phyloP scores from a whole-genome alignment of 2,113 vertebrate genomes.

The Caloenas nicobarica region DNA sequence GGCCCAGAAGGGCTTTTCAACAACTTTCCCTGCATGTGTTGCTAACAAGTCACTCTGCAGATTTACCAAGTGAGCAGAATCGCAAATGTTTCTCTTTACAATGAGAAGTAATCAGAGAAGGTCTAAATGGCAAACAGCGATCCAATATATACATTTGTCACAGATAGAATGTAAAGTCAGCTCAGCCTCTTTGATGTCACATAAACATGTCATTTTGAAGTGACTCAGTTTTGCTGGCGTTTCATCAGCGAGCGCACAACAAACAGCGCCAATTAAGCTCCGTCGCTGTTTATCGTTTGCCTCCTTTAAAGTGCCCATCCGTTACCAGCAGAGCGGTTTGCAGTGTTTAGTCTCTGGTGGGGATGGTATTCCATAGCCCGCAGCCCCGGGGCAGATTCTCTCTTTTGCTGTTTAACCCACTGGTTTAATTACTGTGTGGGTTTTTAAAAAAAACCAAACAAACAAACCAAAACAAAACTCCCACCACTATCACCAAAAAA shows the following conservation, averaged over 20 bases:
- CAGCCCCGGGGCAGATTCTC: conserved; percentile 38
- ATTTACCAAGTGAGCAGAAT: conserved; percentile 67
- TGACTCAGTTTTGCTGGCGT: conserved; percentile 58
- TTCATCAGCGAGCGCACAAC: conserved; percentile 62
- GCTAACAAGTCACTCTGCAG: conserved; percentile 64
- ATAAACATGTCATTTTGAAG: conserved; percentile 74
- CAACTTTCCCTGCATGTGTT: conserved; percentile 64
- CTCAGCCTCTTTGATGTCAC: conserved; percentile 67
- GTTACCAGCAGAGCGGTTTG: conserved; percentile 49
- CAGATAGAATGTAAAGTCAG: conserved; percentile 69
- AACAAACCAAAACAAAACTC: background rate
- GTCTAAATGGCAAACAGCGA: conserved; percentile 63
- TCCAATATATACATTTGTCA: conserved; percentile 71
- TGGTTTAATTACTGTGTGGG: conserved; percentile 22
- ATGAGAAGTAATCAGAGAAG: conserved; percentile 65
- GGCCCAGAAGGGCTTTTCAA: conserved; percentile 64
- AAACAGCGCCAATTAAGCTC: conserved; percentile 39
- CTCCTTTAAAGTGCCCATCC: conserved; percentile 58
- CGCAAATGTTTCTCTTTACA: conserved; percentile 70
- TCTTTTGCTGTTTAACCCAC: conserved; percentile 6
- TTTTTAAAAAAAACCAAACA: background rate
- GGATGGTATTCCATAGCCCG: conserved; percentile 42
- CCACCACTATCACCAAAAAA: background rate
- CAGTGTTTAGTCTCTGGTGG: conserved; percentile 68
- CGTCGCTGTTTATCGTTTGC: conserved; percentile 51